Percentiles rank a stretch among this genome's conserved stretches.
phyloP scores from a whole-genome alignment of 2,888 invertebrate species.

The Amphiduros pacificus region DNA sequence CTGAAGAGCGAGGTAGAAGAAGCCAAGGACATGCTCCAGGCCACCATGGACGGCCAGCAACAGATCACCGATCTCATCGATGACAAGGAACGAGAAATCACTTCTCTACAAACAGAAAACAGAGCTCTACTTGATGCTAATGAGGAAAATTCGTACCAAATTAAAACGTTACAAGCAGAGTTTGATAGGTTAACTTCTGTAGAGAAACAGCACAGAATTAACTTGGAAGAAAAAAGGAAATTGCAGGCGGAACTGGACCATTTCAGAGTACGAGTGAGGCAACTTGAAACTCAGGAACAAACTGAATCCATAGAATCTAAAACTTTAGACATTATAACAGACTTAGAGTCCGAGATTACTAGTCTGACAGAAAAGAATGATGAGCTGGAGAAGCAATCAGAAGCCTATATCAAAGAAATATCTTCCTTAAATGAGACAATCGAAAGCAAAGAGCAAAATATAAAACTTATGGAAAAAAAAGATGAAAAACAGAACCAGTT shows the following conservation, averaged over 20 bases:
- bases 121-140: constrained; percentile 21
- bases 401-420: too few species aligned
- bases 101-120: constrained; percentile 7
- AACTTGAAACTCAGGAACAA: background rate
- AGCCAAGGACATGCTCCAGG: constrained; percentile 31
- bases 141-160: constrained; percentile 23
- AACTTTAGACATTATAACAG: constrained; percentile 28
- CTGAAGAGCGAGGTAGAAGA: constrained; percentile 31
- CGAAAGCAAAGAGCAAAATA: too few species aligned
- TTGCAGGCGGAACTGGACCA: background rate
- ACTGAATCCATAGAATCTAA: constrained; percentile 16
- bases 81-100: constrained; percentile 17
- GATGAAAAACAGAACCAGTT: too few species aligned
- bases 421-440: too few species aligned
- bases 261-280: background rate
- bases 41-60: constrained; percentile 30
- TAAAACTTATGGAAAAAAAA: too few species aligned
- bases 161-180: constrained; percentile 23
- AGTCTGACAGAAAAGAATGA: too few species aligned
- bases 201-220: background rate
- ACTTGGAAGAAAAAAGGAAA: constrained; percentile 2
- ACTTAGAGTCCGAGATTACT: constrained; percentile 27
- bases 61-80: constrained; percentile 23
- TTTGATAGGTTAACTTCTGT: constrained; percentile 5
- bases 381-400: too few species aligned